A percentile compares a stretch with the other conserved stretches of the same genome.
Conservation (phyloP, 64 coral and sea anemone species). For the Porites lutea region DNA sequence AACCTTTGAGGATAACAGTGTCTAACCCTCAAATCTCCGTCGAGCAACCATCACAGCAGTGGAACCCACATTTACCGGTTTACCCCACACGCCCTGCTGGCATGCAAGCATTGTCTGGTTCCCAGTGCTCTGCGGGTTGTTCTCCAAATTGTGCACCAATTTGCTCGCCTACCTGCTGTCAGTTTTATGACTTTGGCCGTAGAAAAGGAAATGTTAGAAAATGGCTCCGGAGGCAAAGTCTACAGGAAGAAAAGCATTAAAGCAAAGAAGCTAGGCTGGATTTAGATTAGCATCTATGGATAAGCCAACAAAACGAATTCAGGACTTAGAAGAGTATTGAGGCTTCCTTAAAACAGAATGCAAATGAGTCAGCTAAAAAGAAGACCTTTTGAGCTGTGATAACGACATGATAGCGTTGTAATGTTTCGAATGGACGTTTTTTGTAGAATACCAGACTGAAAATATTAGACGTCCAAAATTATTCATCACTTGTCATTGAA, state of each 20-base stretch:
- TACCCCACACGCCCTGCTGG: neutral
- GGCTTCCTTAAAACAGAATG: too few relatives aligned
- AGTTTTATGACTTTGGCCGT: constrained; percentile 3
- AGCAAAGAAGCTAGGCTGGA: neutral
- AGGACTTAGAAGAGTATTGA: neutral
- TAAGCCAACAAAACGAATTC: too few relatives aligned
- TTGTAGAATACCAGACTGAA: too few relatives aligned
- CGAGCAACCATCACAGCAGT: constrained; percentile 19
- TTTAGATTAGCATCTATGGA: neutral
- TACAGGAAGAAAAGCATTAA: constrained; percentile 25
- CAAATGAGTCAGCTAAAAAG: too few relatives aligned
- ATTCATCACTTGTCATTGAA: too few relatives aligned
- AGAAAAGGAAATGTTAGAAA: neutral
- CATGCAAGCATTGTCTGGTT: neutral
- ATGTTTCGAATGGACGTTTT: too few relatives aligned
- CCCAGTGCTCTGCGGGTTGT: constrained; percentile 17
- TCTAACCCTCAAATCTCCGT: neutral
- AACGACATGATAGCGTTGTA: too few relatives aligned
- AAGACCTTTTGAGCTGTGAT: too few relatives aligned
- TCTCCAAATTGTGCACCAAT: constrained; percentile 32
- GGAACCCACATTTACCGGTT: neutral
- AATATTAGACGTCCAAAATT: too few relatives aligned
- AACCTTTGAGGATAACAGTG: neutral
- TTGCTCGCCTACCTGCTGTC: constrained; percentile 28
- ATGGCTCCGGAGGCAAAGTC: neutral